These are phyloP conservation scores for Steinernema carpocapsae DNA, from an alignment of 2,888 invertebrate genomes.

Conservation along the genomic window DNA sequence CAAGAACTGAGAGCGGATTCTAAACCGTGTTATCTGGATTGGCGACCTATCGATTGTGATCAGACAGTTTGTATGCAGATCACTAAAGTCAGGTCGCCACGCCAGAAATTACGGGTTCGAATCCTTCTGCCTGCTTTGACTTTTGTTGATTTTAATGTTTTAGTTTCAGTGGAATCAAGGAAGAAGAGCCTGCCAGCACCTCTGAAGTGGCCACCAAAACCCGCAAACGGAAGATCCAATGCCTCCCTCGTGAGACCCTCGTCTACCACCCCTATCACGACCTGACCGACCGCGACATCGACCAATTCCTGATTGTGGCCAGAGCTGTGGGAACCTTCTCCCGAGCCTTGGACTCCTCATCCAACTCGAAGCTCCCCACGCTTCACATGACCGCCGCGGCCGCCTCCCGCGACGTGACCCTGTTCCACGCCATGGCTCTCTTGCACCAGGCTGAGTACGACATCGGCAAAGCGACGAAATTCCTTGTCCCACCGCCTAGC, in stretches of 20 bases:
- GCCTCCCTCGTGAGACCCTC: conserved; percentile 78
- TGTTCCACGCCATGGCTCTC: conserved; percentile 98
- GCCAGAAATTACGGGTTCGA: no score
- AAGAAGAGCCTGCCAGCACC: not conserved
- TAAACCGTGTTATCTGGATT: no score
- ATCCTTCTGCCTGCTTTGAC: no score
- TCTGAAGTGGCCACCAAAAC: not conserved
- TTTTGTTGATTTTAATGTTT: not conserved
- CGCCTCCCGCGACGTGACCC: conserved; percentile 95
- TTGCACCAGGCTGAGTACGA: conserved; percentile 90
- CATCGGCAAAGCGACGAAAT: conserved; percentile 76
- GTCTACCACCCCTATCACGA: conserved; percentile 92
- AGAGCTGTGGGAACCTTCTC: conserved; percentile 96
- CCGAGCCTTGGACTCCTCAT: conserved; percentile 95
- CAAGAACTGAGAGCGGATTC: no score
- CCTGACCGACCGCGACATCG: conserved; percentile 92
- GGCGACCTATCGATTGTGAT: no score
- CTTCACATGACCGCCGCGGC: conserved; percentile 99
- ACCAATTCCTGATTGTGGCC: conserved; percentile 90
- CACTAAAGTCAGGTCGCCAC: no score
- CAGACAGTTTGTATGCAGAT: no score
- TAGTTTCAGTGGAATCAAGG: not conserved
- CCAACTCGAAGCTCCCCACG: conserved; percentile 95
- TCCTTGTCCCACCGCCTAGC: conserved; percentile 70
- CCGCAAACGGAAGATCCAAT: conserved; percentile 9